Evolutionary conservation across 2,888 invertebrate genomes (phyloP).

Genomic region (Mimumesa dahlbomi): DNA sequence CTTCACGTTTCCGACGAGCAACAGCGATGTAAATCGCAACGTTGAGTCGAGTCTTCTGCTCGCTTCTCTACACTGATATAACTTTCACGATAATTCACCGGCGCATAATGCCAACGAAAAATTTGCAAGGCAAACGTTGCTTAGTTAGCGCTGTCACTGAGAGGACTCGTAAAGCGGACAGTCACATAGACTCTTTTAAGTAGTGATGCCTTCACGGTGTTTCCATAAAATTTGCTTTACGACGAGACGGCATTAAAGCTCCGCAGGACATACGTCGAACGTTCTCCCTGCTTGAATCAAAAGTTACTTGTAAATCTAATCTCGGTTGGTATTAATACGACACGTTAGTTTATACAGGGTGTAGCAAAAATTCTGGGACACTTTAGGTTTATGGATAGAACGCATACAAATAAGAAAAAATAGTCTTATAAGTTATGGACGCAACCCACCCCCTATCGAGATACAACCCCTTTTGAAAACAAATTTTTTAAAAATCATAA

Average conservation of each 20-base stretch:
- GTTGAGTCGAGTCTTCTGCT: background rate
- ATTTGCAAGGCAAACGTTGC: constrained; percentile 1
- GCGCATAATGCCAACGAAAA: background rate
- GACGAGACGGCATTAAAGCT: background rate
- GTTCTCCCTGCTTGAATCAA: background rate
- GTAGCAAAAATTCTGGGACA: too few relatives aligned
- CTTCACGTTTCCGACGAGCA: too few relatives aligned
- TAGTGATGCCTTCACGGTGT: background rate
- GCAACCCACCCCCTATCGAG: too few relatives aligned
- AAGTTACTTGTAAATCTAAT: background rate
- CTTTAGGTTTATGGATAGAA: too few relatives aligned
- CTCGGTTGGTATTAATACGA: too few relatives aligned
- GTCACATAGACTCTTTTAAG: background rate
- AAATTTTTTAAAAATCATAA: too few relatives aligned
- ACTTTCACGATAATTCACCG: background rate
- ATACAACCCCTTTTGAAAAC: too few relatives aligned
- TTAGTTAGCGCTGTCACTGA: constrained; percentile 13
- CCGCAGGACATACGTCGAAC: background rate
- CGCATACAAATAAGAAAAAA: too few relatives aligned
- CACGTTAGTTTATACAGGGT: too few relatives aligned
- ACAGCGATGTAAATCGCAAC: too few relatives aligned
- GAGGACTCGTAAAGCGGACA: background rate
- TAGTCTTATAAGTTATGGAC: too few relatives aligned
- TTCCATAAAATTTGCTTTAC: constrained; percentile 5
- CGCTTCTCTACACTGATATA: background rate